Base-by-base conservation (phyloP, 2,888 invertebrate genomes). In the Drosophila planitibia region DNA sequence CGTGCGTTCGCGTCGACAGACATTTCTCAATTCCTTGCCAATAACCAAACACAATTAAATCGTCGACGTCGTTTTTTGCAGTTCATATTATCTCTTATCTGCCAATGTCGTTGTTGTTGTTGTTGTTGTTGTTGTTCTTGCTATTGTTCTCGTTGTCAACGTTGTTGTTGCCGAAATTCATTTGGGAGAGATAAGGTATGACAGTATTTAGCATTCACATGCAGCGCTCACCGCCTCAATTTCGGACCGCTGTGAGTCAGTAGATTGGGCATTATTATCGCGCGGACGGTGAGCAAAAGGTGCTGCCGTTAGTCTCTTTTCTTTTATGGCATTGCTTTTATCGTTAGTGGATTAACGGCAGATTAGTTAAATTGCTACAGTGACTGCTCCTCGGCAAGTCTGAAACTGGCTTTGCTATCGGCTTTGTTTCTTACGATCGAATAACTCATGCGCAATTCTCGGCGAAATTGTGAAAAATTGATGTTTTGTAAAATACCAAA, bases 51-150 rank as follows among this genome's bases (percentile, higher is more conserved):
- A 57, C 76, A 60, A 69, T 47, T 66, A 28, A 63, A 55, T 39
- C 63, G 22, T 22, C 59, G n/a, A 63, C 62, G 60, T 55, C 49
- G 54, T 28, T 54, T 35, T 66, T 39, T 14, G 54, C 61, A 35
- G 39, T 53, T 54, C 70, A 75, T 59, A 67, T 35, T 19, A 51
- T 53, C 68, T 55, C 60, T 72, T 79, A 80, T 81, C 81, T 58
- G 33, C 33, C 28, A 14, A 19, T 28, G 57, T 39, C 2, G 12
- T 28, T 35, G 25, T 12, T n/a, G 28, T 16, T 54, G 12, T 19
- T n/a, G 55, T 12, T n/a, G 28, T 16, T 54, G 12, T 19, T n/a
- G 55, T 16, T 35, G 54, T 22, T 35, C 22, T 35, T 28, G 25
- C 37, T 25, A 4, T 9, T 28, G 57, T 39, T 14, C 28, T 57